Conservation (phyloP, 2,888 invertebrate genomes). For the Melanargia galathea region DNA sequence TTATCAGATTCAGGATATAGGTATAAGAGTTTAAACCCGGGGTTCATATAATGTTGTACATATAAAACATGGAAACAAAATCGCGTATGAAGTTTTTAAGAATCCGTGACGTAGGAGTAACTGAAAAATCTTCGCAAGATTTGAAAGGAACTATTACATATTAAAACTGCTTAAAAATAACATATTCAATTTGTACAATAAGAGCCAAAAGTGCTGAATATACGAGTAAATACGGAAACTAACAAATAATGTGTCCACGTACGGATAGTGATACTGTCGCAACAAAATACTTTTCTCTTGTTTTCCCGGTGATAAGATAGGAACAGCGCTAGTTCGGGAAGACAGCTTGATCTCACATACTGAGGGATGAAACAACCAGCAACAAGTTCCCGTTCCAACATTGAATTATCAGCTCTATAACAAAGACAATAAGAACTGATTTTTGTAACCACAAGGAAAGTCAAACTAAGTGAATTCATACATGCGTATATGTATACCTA, state of each 20-base stretch:
- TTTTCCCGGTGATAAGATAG: slow-evolving; percentile 20
- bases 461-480: slow-evolving; percentile 54
- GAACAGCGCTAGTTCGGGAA: slow-evolving; percentile 57
- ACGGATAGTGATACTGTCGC: slow-evolving; percentile 18
- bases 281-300: slow-evolving; percentile 22
- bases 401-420: slow-evolving; percentile 57
- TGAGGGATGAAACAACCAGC: slow-evolving; percentile 67
- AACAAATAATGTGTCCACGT: slow-evolving; percentile 22
- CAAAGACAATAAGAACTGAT: slow-evolving; percentile 51
- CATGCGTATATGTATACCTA: slow-evolving; percentile 52
- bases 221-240: slow-evolving; percentile 9
- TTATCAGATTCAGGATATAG: no score
- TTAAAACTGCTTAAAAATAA: not conserved
- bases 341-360: slow-evolving; percentile 75
- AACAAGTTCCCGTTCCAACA: slow-evolving; percentile 65
- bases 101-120: no score
- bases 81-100: no score
- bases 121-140: no score
- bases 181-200: slow-evolving; percentile 1
- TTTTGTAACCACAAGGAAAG: slow-evolving; percentile 36
- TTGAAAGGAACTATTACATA: no score
- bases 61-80: no score
- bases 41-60: no score
- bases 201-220: slow-evolving; percentile 5
- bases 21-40: no score